Conservation (phyloP, 2,888 invertebrate genomes). For the Galerucella calmariensis region DNA sequence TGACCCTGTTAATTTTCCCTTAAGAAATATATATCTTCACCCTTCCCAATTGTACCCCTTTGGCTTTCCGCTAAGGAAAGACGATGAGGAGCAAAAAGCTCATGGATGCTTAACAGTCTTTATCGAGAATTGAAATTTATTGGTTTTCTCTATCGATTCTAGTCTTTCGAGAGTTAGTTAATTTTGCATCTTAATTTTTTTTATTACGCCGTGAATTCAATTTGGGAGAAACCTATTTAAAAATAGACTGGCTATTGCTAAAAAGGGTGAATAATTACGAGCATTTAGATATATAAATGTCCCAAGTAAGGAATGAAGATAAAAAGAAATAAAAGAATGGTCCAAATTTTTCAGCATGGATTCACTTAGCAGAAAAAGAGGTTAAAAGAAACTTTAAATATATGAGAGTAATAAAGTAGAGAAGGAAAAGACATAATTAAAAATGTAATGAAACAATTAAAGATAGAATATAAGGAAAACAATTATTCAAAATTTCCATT, state of each 20-base stretch:
- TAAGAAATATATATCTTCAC: constrained; percentile 58
- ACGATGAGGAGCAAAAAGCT: constrained; percentile 49
- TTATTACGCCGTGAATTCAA: not conserved
- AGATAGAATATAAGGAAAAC: not conserved
- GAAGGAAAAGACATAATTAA: constrained; percentile 2
- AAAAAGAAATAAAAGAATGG: constrained; percentile 6
- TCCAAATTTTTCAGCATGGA: constrained; percentile 1
- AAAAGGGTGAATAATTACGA: not conserved
- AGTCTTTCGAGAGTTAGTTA: constrained; percentile 23
- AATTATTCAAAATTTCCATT: too few relatives aligned
- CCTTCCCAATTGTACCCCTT: constrained; percentile 50
- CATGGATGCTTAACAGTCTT: constrained; percentile 45
- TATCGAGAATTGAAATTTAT: constrained; percentile 50
- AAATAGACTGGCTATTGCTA: not conserved
- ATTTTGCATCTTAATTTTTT: constrained; percentile 34
- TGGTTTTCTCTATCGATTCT: constrained; percentile 45
- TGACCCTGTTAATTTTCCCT: constrained; percentile 59
- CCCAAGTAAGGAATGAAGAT: not conserved
- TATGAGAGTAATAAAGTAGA: not conserved
- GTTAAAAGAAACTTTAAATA: not conserved
- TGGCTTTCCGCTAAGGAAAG: constrained; percentile 46
- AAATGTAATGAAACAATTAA: not conserved
- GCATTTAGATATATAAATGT: constrained; percentile 3
- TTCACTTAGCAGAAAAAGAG: not conserved
- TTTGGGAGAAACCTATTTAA: not conserved